phyloP scores from a whole-genome alignment of 2,888 invertebrate genomes.

The Caenorhabditis angaria region DNA sequence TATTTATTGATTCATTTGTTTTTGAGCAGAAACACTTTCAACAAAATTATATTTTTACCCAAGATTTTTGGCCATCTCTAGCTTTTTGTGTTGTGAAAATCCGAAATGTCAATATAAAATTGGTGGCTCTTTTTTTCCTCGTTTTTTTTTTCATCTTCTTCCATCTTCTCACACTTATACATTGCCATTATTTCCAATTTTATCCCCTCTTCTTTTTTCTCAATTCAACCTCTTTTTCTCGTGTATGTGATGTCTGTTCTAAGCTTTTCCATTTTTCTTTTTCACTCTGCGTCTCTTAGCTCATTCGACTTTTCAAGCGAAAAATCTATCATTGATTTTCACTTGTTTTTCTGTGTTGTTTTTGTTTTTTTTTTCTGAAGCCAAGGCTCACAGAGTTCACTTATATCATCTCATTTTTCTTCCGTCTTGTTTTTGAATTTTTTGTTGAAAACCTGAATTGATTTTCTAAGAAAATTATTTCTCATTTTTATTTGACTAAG shows the following conservation, averaged over 20 bases:
- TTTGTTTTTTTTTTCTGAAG: background rate
- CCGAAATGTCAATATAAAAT: background rate
- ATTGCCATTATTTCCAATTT: constrained; percentile 2
- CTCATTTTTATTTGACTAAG: too few relatives aligned
- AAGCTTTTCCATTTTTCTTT: background rate
- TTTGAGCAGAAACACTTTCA: background rate
- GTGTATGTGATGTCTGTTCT: background rate
- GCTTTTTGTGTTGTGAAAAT: background rate
- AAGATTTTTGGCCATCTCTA: background rate
- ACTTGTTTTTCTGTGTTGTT: background rate
- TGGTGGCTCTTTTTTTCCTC: background rate
- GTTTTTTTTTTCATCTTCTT: background rate
- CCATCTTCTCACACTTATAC: background rate
- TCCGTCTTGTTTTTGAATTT: background rate
- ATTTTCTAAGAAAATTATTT: too few relatives aligned
- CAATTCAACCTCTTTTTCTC: background rate
- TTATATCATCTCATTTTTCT: background rate
- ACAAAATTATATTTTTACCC: background rate
- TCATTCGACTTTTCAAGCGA: constrained; percentile 2
- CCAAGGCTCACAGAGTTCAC: background rate
- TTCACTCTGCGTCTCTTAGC: background rate
- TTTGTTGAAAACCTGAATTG: background rate
- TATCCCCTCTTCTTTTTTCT: background rate
- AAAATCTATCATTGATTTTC: constrained; percentile 2
- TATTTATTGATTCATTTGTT: background rate